phyloP scores from a whole-genome alignment of 2,113 vertebrate genomes.

The Miniopterus natalensis region DNA sequence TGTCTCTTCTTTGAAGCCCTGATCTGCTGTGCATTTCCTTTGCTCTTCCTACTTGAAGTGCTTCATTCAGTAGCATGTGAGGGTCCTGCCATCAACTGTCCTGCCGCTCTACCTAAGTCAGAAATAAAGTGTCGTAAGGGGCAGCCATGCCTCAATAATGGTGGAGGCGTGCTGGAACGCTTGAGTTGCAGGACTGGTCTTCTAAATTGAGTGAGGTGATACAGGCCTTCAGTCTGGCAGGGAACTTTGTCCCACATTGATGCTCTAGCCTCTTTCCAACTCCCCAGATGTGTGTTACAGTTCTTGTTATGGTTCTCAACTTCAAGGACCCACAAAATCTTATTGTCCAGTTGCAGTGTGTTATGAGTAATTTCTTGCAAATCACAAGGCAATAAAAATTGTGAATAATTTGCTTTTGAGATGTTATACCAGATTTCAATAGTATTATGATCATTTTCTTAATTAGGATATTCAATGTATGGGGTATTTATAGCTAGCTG shows the following conservation, averaged over 20 bases:
- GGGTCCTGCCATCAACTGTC: neutral
- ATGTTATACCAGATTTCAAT: neutral
- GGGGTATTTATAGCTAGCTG: neutral
- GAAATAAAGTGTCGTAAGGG: neutral
- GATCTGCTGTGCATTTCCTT: constrained; percentile 1
- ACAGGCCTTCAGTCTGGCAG: neutral
- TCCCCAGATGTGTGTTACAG: neutral
- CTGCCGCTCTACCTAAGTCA: neutral
- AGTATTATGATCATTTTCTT: neutral
- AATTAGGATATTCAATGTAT: neutral
- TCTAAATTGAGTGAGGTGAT: constrained; percentile 1
- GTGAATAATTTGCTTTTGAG: constrained; percentile 14
- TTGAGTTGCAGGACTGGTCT: neutral
- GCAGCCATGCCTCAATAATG: neutral
- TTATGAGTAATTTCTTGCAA: neutral
- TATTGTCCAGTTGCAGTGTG: neutral
- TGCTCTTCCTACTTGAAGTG: neutral
- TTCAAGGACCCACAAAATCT: neutral
- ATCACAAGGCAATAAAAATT: constrained; percentile 11
- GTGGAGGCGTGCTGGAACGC: neutral
- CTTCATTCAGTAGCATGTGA: constrained; percentile 33
- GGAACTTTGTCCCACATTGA: neutral
- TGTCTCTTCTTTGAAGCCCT: neutral
- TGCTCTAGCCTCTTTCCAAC: neutral
- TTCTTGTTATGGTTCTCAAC: neutral